A percentile compares a stretch with the other conserved stretches of the same genome.
These are phyloP conservation scores for Lagria hirta DNA, from an alignment of 2,888 invertebrate species.

Conservation along the genomic window DNA sequence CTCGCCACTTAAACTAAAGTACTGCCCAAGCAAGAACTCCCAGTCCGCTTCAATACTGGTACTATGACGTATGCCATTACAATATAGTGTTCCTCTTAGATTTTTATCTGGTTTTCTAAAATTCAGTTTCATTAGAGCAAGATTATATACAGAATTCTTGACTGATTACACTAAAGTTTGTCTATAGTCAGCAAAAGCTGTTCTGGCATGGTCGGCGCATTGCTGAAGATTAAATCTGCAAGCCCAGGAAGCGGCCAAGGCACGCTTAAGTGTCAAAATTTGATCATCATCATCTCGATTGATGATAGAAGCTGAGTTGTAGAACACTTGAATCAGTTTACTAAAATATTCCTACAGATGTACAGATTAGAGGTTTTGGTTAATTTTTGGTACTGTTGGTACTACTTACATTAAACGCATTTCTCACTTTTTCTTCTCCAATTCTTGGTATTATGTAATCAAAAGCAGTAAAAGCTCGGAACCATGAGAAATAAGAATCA, in stretches of 20 bases:
- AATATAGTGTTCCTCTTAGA: slow-evolving; percentile 71
- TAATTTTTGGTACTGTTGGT: no score
- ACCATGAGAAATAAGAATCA: slow-evolving; percentile 73
- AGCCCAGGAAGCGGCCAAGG: slow-evolving; percentile 61
- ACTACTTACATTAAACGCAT: slow-evolving; percentile 21
- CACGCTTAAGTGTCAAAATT: slow-evolving; percentile 62
- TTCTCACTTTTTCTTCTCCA: slow-evolving; percentile 20
- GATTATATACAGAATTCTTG: no score
- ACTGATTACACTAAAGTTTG: not conserved
- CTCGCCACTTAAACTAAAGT: slow-evolving; percentile 59
- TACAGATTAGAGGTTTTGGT: no score
- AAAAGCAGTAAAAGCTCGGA: slow-evolving; percentile 55
- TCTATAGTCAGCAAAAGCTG: slow-evolving; percentile 48
- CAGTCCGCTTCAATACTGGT: slow-evolving; percentile 58
- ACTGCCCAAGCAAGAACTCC: slow-evolving; percentile 63
- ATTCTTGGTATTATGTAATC: slow-evolving; percentile 31
- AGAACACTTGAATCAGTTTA: slow-evolving; percentile 55
- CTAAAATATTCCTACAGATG: slow-evolving; percentile 47
- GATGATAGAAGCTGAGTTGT: slow-evolving; percentile 58
- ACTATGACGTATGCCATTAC: slow-evolving; percentile 69
- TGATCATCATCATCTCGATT: slow-evolving; percentile 55
- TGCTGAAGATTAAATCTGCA: slow-evolving; percentile 63
- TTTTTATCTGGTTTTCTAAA: slow-evolving; percentile 61
- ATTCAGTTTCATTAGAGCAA: slow-evolving; percentile 1
- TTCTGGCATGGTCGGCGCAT: slow-evolving; percentile 57